These are phyloP conservation scores for Botia kubotai DNA, from an alignment of 2,797 vertebrate genomes.

Conservation along the genomic window DNA sequence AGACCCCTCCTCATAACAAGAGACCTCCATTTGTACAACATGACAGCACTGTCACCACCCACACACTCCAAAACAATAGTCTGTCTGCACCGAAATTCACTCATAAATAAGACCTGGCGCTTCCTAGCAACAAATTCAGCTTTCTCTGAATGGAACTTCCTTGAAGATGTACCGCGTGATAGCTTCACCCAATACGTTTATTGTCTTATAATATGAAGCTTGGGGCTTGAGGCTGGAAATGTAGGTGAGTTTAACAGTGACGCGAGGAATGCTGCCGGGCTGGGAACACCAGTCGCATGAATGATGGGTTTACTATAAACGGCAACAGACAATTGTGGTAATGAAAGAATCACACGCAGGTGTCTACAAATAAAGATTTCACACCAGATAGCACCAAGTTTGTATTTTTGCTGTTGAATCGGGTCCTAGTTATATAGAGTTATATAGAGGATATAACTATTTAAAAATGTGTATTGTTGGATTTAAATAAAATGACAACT, in stretches of 20 bases:
- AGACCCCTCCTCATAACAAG: conserved; percentile 49
- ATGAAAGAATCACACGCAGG: too few relatives aligned
- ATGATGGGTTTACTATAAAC: not conserved
- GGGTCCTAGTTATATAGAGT: too few relatives aligned
- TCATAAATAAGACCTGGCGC: not conserved
- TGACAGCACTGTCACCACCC: not conserved
- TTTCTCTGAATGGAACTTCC: not conserved
- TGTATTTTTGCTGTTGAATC: too few relatives aligned
- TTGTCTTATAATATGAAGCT: not conserved
- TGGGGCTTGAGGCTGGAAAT: not conserved
- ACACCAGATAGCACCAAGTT: too few relatives aligned
- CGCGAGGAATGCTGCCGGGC: not conserved
- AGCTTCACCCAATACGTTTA: not conserved
- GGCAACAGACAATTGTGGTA: not conserved
- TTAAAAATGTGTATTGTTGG: too few relatives aligned
- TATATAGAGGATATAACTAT: too few relatives aligned
- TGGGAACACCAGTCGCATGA: not conserved
- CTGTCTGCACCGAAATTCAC: not conserved
- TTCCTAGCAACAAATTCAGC: not conserved
- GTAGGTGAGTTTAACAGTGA: not conserved
- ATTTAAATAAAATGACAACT: too few relatives aligned
- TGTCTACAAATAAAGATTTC: too few relatives aligned
- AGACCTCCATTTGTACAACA: conserved; percentile 49
- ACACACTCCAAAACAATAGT: conserved; percentile 22
- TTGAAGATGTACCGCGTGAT: not conserved